These are phyloP conservation scores for Hydrocynus forskahlii DNA, from an alignment of 2,797 vertebrate species.

Conservation along the genomic window DNA sequence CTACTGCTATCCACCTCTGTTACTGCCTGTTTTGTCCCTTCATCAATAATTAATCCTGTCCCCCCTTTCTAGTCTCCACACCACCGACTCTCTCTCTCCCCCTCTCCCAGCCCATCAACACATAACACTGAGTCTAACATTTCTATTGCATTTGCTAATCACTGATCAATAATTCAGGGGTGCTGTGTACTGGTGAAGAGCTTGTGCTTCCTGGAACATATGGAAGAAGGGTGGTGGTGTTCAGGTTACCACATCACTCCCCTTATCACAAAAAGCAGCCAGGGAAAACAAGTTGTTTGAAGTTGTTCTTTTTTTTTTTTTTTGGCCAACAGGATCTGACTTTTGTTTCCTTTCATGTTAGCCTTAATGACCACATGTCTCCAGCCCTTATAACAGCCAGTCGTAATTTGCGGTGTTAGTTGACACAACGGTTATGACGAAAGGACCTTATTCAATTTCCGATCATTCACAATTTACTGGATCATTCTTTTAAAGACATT, in stretches of 20 bases:
- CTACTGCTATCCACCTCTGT: slow-evolving; percentile 90
- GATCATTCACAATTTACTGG: neutral
- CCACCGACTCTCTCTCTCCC: slow-evolving; percentile 64
- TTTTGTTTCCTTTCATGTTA: slow-evolving; percentile 74
- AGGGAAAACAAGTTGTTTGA: slow-evolving; percentile 78
- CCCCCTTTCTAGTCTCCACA: slow-evolving; percentile 48
- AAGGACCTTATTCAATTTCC: slow-evolving; percentile 56
- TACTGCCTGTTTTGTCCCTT: slow-evolving; percentile 96
- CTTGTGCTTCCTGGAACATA: slow-evolving; percentile 89
- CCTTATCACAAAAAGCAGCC: slow-evolving; percentile 79
- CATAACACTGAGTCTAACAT: slow-evolving; percentile 87
- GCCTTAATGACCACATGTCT: slow-evolving; percentile 68
- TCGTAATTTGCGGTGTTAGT: slow-evolving; percentile 76
- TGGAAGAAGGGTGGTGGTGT: slow-evolving; percentile 79
- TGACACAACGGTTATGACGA: slow-evolving; percentile 70
- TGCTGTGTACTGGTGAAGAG: slow-evolving; percentile 85
- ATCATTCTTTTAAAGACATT: too few species aligned
- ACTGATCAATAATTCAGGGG: slow-evolving; percentile 98
- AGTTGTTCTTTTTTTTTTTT: slow-evolving; percentile 65
- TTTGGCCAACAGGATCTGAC: slow-evolving; percentile 56
- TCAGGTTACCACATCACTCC: slow-evolving; percentile 73
- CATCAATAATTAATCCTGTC: slow-evolving; percentile 93
- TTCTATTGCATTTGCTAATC: slow-evolving; percentile 99
- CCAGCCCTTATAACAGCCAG: slow-evolving; percentile 72
- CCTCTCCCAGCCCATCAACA: slow-evolving; percentile 57